These are phyloP conservation scores for Lepisosteus osseus DNA, from an alignment of 2,113 vertebrate genomes.

Conservation along the genomic window DNA sequence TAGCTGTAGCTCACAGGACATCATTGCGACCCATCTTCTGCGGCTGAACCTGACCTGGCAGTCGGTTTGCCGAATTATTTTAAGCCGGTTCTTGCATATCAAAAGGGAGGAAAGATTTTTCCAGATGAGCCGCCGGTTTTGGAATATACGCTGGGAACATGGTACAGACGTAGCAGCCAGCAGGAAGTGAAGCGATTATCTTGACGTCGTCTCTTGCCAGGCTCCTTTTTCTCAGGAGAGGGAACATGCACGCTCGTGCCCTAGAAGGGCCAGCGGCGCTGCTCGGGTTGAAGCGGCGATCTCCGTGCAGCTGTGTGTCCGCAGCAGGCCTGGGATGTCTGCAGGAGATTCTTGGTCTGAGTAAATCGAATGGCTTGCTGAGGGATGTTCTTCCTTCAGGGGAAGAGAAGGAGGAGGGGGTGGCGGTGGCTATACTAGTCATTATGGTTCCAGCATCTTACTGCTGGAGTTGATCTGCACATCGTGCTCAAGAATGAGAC, in stretches of 20 bases:
- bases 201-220: constrained; percentile 29
- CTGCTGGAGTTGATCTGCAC: no score
- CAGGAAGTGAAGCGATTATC: constrained; percentile 52
- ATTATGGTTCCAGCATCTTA: no score
- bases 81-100: constrained; percentile 26
- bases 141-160: constrained; percentile 43
- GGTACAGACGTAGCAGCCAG: constrained; percentile 36
- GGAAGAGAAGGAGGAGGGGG: no score
- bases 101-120: constrained; percentile 17
- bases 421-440: no score
- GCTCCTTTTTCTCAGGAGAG: constrained; percentile 7
- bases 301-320: constrained; percentile 26
- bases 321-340: background rate
- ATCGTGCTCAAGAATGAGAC: no score
- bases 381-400: no score
- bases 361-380: no score
- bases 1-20: constrained; percentile 15
- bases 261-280: background rate
- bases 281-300: constrained; percentile 13
- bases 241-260: background rate
- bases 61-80: constrained; percentile 21
- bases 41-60: constrained; percentile 22
- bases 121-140: constrained; percentile 42
- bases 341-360: no score
- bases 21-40: constrained; percentile 7